Conservation (phyloP, 2,888 invertebrate species). For the Ectobius pallidus region DNA sequence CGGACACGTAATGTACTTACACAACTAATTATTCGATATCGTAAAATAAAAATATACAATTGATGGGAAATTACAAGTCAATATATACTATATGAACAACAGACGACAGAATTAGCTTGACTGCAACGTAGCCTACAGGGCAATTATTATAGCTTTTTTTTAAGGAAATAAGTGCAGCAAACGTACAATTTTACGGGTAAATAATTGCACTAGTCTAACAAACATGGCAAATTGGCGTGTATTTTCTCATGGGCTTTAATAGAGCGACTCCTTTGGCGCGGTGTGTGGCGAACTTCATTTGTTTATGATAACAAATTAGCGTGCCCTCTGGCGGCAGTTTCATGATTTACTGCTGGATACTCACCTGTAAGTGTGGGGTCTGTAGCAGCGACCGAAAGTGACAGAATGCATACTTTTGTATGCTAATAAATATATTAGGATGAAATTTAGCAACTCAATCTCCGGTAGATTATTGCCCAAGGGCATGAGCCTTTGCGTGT, state of each 20-base stretch:
- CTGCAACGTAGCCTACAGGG: not conserved
- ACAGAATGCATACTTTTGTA: not conserved
- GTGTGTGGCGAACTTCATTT: slow-evolving; percentile 24
- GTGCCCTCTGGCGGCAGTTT: slow-evolving; percentile 10
- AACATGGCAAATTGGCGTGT: slow-evolving; percentile 23
- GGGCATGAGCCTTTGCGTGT: not conserved
- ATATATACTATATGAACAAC: too few relatives aligned
- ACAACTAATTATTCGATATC: too few relatives aligned
- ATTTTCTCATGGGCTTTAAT: not conserved
- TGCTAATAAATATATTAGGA: not conserved
- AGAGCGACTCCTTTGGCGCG: too few relatives aligned
- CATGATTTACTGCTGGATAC: slow-evolving; percentile 1
- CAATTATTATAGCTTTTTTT: slow-evolving; percentile 1
- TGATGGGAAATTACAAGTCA: too few relatives aligned
- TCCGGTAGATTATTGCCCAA: not conserved
- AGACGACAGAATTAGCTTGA: too few relatives aligned
- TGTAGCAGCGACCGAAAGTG: not conserved
- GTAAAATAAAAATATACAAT: too few relatives aligned
- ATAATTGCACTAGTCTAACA: not conserved
- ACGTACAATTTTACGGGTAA: slow-evolving; percentile 23
- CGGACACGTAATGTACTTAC: too few relatives aligned
- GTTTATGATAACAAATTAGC: slow-evolving; percentile 27
- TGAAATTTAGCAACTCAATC: slow-evolving; percentile 16
- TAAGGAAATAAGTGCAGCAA: not conserved
- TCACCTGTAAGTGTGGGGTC: not conserved